Conservation (phyloP, 2,888 invertebrate species). For the Tortricodes alternella region DNA sequence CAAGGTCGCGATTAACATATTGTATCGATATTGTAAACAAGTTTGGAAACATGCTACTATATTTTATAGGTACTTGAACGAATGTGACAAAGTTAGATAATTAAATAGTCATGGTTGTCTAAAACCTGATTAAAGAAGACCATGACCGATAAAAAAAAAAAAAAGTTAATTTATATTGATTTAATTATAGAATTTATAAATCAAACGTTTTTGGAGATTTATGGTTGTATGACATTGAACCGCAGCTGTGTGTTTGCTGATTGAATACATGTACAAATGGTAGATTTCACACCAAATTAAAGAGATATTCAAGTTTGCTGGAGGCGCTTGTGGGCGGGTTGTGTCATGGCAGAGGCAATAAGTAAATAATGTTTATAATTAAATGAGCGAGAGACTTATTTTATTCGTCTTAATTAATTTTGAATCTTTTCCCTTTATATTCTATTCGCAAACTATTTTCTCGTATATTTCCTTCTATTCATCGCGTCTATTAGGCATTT, state of each 20-base stretch:
- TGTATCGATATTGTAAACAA: conserved; percentile 30
- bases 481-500: too few relatives aligned
- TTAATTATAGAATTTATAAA: neutral
- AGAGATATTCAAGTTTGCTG: conserved; percentile 26
- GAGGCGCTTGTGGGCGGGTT: conserved; percentile 8
- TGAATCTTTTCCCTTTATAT: too few relatives aligned
- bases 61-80: conserved; percentile 10
- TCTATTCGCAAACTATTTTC: too few relatives aligned
- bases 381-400: too few relatives aligned
- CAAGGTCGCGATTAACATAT: conserved; percentile 31
- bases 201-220: neutral
- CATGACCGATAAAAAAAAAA: conserved; percentile 15
- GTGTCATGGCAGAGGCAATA: conserved; percentile 11
- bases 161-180: neutral
- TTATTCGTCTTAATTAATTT: too few relatives aligned
- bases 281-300: conserved; percentile 31
- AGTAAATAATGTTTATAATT: conserved; percentile 14
- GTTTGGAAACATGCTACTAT: conserved; percentile 15
- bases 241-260: conserved; percentile 23
- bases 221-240: conserved; percentile 26
- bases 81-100: conserved; percentile 22
- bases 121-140: conserved; percentile 9
- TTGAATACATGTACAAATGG: conserved; percentile 30
- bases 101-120: conserved; percentile 10
- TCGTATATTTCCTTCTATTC: too few relatives aligned